phyloP scores from a whole-genome alignment of 2,888 invertebrate genomes.

The Eristalinus sepulchralis region DNA sequence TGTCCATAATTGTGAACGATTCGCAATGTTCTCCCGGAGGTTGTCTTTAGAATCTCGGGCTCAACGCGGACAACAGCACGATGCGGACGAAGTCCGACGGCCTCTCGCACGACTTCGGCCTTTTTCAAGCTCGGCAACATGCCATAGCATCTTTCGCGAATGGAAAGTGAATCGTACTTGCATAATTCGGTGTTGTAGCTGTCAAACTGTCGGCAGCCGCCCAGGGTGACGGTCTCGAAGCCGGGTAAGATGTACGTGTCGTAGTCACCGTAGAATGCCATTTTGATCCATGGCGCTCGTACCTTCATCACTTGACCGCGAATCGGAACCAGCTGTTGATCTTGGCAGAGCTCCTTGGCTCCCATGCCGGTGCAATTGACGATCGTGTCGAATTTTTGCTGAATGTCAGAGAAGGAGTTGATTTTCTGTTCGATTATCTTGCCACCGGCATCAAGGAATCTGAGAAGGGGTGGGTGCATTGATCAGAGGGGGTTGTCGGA shows the following conservation, averaged over 20 bases:
- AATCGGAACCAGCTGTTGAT: constrained; percentile 88
- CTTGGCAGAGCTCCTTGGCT: constrained; percentile 89
- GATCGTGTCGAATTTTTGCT: constrained; percentile 85
- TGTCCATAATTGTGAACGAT: constrained; percentile 97
- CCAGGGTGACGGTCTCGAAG: constrained; percentile 88
- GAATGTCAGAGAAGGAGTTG: constrained; percentile 84
- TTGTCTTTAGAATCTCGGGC: constrained; percentile 81
- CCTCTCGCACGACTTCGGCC: constrained; percentile 84
- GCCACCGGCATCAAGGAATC: constrained; percentile 85
- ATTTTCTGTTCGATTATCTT: constrained; percentile 83
- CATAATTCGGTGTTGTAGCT: constrained; percentile 86
- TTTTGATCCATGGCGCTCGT: constrained; percentile 94
- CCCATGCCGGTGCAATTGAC: constrained; percentile 94
- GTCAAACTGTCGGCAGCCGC: constrained; percentile 92
- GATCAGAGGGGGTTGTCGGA: background rate
- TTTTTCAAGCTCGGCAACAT: constrained; percentile 86
- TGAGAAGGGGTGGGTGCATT: constrained; percentile 73
- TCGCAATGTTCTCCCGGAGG: constrained; percentile 82
- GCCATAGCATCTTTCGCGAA: constrained; percentile 89
- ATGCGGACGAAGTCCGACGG: constrained; percentile 92
- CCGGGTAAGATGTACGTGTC: constrained; percentile 94
- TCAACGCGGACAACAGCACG: constrained; percentile 88
- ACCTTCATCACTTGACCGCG: constrained; percentile 92
- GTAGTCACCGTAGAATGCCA: constrained; percentile 92
- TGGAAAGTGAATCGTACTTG: constrained; percentile 87